phyloP scores from a whole-genome alignment of 2,797 vertebrate species.

The Clarias pachynema region DNA sequence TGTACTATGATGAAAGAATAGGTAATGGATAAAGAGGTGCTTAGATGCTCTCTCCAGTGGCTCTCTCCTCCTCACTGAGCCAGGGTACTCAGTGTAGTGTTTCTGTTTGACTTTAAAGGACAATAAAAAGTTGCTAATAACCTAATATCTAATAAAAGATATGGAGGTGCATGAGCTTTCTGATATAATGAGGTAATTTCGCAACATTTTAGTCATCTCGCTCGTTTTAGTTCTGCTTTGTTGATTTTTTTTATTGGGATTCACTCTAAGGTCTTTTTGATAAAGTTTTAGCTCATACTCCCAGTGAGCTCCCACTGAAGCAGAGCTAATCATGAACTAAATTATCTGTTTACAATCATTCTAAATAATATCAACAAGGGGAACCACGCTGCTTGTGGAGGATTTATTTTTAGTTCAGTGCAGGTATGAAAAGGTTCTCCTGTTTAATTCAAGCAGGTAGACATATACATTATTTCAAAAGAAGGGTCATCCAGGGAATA shows the following conservation, averaged over 20 bases:
- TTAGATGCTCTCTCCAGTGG: background rate
- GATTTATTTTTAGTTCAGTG: conserved; percentile 3
- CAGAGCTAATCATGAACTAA: conserved; percentile 17
- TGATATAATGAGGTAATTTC: background rate
- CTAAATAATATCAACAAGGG: conserved; percentile 14
- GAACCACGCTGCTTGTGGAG: background rate
- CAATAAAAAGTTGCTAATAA: background rate
- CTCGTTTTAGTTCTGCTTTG: background rate
- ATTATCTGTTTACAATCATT: conserved; percentile 10
- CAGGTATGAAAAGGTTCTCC: background rate
- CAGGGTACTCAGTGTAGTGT: background rate
- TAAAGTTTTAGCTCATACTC: background rate
- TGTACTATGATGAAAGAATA: background rate
- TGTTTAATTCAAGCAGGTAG: background rate
- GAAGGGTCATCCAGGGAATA: background rate
- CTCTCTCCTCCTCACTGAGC: background rate
- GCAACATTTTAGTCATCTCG: background rate
- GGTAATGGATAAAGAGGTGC: background rate
- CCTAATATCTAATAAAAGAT: background rate
- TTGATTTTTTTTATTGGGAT: conserved; percentile 2
- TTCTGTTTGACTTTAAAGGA: background rate
- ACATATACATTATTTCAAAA: background rate
- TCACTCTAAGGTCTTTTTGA: background rate
- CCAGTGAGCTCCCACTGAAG: background rate
- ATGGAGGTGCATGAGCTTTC: background rate